A percentile compares a stretch with the other conserved stretches of the same genome.
These are phyloP conservation scores for Macroramphosus scolopax DNA, from an alignment of 2,797 vertebrate genomes.

Conservation along the genomic window DNA sequence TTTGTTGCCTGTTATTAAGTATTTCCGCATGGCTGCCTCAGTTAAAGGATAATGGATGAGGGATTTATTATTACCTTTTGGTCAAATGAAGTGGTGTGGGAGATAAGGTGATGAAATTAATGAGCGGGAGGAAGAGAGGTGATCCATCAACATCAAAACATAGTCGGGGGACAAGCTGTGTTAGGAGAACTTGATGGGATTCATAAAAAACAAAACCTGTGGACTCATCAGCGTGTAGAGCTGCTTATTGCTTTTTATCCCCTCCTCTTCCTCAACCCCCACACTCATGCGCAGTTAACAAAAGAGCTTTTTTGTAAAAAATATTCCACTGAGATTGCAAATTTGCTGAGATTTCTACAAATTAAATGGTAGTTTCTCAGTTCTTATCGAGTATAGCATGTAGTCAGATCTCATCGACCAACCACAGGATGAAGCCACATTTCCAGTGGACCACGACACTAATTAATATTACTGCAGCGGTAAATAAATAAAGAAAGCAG, in stretches of 20 bases:
- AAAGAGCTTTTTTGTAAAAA: too few species aligned
- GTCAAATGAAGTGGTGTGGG: constrained; percentile 98
- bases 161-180: constrained; percentile 72
- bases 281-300: background rate
- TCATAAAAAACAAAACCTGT: constrained; percentile 58
- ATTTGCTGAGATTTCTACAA: too few species aligned
- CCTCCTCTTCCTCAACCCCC: background rate
- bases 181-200: constrained; percentile 78
- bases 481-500: too few species aligned
- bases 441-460: too few species aligned
- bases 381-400: too few species aligned
- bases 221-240: constrained; percentile 55
- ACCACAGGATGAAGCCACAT: too few species aligned
- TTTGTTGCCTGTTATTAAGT: constrained; percentile 99
- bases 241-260: constrained; percentile 53
- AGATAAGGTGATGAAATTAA: constrained; percentile 99
- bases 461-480: too few species aligned
- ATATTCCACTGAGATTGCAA: too few species aligned
- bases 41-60: constrained; percentile 99
- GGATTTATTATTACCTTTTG: constrained; percentile 99
- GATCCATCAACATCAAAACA: constrained; percentile 94
- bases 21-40: constrained; percentile 95
- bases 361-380: too few species aligned
- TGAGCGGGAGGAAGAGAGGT: constrained; percentile 93
- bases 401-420: too few species aligned